Percentiles rank a stretch among this genome's conserved stretches.
Evolutionary conservation across 37 sponge, comb jelly and placozoan genomes (phyloP).

Genomic region (Theonella swinhoei): DNA sequence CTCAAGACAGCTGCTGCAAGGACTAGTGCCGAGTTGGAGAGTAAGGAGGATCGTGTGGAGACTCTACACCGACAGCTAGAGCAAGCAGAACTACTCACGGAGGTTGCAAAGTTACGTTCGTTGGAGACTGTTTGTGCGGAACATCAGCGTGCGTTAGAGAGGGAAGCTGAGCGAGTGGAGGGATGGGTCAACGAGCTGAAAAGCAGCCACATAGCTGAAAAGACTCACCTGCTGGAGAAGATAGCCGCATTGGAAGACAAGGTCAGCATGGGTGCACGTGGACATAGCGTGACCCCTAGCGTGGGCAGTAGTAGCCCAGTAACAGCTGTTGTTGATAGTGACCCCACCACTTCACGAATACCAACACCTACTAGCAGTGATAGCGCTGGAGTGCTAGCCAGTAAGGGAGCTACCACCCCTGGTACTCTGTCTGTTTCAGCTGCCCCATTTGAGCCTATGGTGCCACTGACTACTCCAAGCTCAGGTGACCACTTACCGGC

Average conservation of each 20-base stretch:
- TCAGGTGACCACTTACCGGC: too few species aligned
- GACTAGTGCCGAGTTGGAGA: not conserved
- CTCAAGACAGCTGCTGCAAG: not conserved
- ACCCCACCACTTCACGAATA: too few species aligned
- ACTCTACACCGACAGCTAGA: not conserved
- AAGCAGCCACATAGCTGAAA: not conserved
- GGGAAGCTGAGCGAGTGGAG: not conserved
- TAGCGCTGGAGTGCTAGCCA: too few species aligned
- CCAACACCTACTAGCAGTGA: too few species aligned
- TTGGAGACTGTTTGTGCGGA: not conserved
- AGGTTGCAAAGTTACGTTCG: not conserved
- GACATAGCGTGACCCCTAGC: too few species aligned
- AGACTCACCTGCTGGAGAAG: not conserved
- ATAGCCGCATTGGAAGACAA: not conserved
- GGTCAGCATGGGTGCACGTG: too few species aligned
- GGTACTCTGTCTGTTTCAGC: not conserved
- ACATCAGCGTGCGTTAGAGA: not conserved
- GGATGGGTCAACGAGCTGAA: not conserved
- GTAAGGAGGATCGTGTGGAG: not conserved
- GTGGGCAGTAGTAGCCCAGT: too few species aligned
- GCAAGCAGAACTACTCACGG: not conserved
- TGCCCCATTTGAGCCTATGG: not conserved
- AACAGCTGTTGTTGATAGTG: too few species aligned
- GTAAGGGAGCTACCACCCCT: not conserved
- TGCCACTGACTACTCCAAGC: too few species aligned